Conservation (phyloP, 2,888 invertebrate genomes). For the Malthinus seriepunctatus region DNA sequence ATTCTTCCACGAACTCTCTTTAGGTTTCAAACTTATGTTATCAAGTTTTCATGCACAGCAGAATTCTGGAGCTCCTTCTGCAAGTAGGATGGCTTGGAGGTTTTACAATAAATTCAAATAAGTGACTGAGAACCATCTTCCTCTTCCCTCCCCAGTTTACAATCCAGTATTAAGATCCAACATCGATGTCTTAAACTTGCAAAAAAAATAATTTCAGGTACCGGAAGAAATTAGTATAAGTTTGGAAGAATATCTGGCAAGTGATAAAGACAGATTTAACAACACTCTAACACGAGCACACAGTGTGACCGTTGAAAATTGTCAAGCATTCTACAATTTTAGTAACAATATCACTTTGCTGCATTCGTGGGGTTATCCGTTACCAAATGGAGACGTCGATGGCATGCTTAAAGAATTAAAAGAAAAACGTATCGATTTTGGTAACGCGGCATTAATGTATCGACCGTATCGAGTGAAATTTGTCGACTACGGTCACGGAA, state of each 20-base stretch:
- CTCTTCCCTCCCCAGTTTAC: too few relatives aligned
- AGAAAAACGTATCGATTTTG: constrained; percentile 63
- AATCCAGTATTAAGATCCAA: too few relatives aligned
- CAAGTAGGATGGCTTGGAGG: too few relatives aligned
- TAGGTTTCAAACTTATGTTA: too few relatives aligned
- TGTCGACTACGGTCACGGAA: constrained; percentile 58
- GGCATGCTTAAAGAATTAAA: constrained; percentile 66
- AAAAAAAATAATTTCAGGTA: constrained; percentile 33
- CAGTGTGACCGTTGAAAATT: constrained; percentile 61
- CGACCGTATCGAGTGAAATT: constrained; percentile 60
- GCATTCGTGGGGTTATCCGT: constrained; percentile 66
- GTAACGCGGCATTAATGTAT: constrained; percentile 67
- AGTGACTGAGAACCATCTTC: too few relatives aligned
- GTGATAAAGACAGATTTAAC: constrained; percentile 57
- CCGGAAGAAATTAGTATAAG: constrained; percentile 51
- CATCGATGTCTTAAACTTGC: too few relatives aligned
- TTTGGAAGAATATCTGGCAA: constrained; percentile 59
- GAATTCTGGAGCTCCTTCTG: too few relatives aligned
- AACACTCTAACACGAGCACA: constrained; percentile 69
- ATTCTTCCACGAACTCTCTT: too few relatives aligned
- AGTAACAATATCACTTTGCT: constrained; percentile 57
- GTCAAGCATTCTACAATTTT: constrained; percentile 66
- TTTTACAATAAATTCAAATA: too few relatives aligned
- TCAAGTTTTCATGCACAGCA: too few relatives aligned
- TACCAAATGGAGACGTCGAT: constrained; percentile 64